A percentile compares a stretch with the other conserved stretches of the same genome.
Conservation (phyloP, 2,888 invertebrate species). For the Masnerella sp. region DNA sequence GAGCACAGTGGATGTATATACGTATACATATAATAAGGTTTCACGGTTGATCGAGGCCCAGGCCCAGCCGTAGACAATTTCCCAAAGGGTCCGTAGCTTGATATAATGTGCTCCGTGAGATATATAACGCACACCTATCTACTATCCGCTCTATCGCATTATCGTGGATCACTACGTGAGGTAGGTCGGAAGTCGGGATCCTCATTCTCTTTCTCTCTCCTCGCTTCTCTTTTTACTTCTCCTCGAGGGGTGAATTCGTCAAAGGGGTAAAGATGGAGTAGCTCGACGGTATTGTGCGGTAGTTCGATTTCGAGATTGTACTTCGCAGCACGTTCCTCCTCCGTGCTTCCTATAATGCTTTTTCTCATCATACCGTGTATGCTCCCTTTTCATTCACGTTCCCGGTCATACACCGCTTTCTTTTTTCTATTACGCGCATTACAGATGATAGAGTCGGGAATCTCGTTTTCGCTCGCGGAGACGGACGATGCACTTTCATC, state of each 20-base stretch:
- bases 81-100: constrained; percentile 74
- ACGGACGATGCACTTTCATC: too few relatives aligned
- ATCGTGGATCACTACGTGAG: constrained; percentile 62
- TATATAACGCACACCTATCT: constrained; percentile 66
- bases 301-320: constrained; percentile 68
- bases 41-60: constrained; percentile 75
- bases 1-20: constrained; percentile 45
- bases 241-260: constrained; percentile 65
- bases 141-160: constrained; percentile 68
- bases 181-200: constrained; percentile 55
- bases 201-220: constrained; percentile 15
- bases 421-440: constrained; percentile 51
- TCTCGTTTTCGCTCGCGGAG: constrained; percentile 51
- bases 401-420: constrained; percentile 25
- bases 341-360: constrained; percentile 57
- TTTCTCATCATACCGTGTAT: constrained; percentile 52
- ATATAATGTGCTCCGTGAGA: constrained; percentile 71
- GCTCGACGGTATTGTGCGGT: constrained; percentile 45
- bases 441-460: constrained; percentile 46
- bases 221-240: constrained; percentile 11
- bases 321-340: constrained; percentile 68
- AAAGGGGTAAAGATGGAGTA: constrained; percentile 56
- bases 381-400: constrained; percentile 46
- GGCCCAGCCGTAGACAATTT: constrained; percentile 72
- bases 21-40: constrained; percentile 65